Base-by-base conservation (phyloP, 2,797 vertebrate genomes). In the Cuniculus paca region DNA sequence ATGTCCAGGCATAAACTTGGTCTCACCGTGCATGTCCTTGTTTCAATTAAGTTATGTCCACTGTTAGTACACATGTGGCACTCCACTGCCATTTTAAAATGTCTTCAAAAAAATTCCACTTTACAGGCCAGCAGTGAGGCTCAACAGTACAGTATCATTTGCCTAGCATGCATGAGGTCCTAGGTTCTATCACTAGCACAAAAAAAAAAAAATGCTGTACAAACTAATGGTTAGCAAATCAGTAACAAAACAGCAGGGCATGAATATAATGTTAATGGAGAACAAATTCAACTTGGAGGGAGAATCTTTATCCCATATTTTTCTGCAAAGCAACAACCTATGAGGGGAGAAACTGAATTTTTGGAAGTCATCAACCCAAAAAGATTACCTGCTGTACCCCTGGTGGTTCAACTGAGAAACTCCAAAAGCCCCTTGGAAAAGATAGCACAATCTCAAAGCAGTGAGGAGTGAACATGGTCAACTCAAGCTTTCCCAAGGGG, bases 91-190 rank as follows among this genome's bases (percentile, higher is more conserved):
- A 52, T 26, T 77, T 50, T n/a, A 60, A 60, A 75, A 83, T n/a
- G 45, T 11, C 84, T 39, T 77, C 4, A 7, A 77, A 39, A 56
- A 11, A 34, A 16, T 48, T 50, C 34, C 26, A 9, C 39, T 87
- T 34, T 48, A 42, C 3, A 1, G 20, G 19, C 0, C 39, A 10
- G 19, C 1, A 0, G 50, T 19, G 13, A 1, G 24, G n/a, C 2
- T 88, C 84, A 61, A 11, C 11, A 24, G 42, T 24, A 31, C 45
- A 60, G n/a, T 12, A 28, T 74, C 24, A 19, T 4, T 13, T 80
- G 17, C 31, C 60, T 48, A 9, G 50, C 50, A 56, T 3, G 36
- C 3, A 28, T 2, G 31, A 72, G 17, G 50, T 2, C 36, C 84
- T 39, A 4, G 36, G 9, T 42, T 61, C 61, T 48, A 31, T 39